These are phyloP conservation scores for Phengaris arion DNA, from an alignment of 2,888 invertebrate species.

Conservation along the genomic window DNA sequence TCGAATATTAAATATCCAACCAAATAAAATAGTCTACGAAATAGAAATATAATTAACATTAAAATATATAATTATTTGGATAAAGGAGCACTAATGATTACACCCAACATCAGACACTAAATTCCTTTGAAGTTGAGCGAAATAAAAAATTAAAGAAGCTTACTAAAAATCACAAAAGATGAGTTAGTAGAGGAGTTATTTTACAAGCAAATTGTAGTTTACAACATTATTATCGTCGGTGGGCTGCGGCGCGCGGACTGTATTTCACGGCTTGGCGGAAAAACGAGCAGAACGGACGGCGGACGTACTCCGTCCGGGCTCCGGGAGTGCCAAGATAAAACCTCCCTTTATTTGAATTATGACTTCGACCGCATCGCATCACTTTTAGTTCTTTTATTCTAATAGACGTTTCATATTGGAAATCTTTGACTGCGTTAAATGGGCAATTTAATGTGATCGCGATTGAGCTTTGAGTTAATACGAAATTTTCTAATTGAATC, in stretches of 20 bases:
- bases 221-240: slow-evolving; percentile 49
- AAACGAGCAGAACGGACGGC: slow-evolving; percentile 55
- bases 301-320: slow-evolving; percentile 48
- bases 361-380: slow-evolving; percentile 33
- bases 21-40: background rate
- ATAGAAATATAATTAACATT: background rate
- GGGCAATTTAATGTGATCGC: slow-evolving; percentile 6
- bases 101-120: slow-evolving; percentile 3
- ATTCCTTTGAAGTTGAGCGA: slow-evolving; percentile 14
- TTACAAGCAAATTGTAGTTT: slow-evolving; percentile 54
- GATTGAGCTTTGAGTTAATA: background rate
- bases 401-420: slow-evolving; percentile 28
- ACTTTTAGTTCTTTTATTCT: slow-evolving; percentile 6
- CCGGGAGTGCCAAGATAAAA: slow-evolving; percentile 54
- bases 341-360: slow-evolving; percentile 57
- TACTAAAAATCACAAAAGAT: slow-evolving; percentile 25
- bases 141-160: slow-evolving; percentile 23
- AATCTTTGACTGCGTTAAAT: slow-evolving; percentile 20
- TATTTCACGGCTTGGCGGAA: slow-evolving; percentile 53
- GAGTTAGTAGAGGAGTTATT: slow-evolving; percentile 28
- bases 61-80: background rate
- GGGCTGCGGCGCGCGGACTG: slow-evolving; percentile 42
- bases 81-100: slow-evolving; percentile 11
- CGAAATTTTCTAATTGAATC: too few relatives aligned
- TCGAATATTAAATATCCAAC: too few relatives aligned